Evolutionary conservation across 2,797 vertebrate genomes (phyloP), one percentile per base, ranked within the genome.

Genomic region (Podargus strigoides): DNA sequence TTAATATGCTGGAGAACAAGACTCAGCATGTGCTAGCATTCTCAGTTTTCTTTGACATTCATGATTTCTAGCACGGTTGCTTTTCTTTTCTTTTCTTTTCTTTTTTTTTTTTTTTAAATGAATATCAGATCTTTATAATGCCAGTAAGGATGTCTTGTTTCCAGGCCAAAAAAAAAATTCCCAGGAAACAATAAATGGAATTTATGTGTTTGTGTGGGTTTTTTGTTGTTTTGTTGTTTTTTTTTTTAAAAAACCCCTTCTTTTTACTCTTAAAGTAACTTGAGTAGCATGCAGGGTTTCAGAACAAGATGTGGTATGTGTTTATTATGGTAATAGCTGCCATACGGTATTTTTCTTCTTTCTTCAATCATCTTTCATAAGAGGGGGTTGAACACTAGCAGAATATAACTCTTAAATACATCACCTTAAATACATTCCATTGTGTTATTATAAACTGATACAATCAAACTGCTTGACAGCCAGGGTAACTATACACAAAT

Each of bases 1-100:
- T 56, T 73, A 69, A 72, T 67, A 69, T 32, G 32, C 67, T 83
- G 63, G 50, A 84, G 87, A 91, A 26, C 50, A 90, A 63, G 86
- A 82, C 52, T 83, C 49, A 74, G 69, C 80, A 58, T 90, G 64
- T 91, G 49, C 59, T 95, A 78, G 37, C 16, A 44, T 91, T 94
- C 78, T 92, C 77, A 72, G 14, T 91, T 92, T 95, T 79, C 72
- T 85, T 83, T 94, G 89, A 83, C 89, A 36, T 93, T 89, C 30
- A 37, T 92, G 36, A 87, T 83, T 90, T 92, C 53, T 81, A 89
- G 60, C 47, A 66, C 39, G 80, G 62, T 50, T 81, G 49, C 10
- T 47, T 60, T 50, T 70, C 67, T 77, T 73, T 9, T 2, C 36
- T 53, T 28, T 47, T 7, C 42, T 46, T 49, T 44, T 44, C 70